Evolutionary conservation across 2,888 invertebrate species (phyloP).

Genomic region (Yponomeuta malinellus): DNA sequence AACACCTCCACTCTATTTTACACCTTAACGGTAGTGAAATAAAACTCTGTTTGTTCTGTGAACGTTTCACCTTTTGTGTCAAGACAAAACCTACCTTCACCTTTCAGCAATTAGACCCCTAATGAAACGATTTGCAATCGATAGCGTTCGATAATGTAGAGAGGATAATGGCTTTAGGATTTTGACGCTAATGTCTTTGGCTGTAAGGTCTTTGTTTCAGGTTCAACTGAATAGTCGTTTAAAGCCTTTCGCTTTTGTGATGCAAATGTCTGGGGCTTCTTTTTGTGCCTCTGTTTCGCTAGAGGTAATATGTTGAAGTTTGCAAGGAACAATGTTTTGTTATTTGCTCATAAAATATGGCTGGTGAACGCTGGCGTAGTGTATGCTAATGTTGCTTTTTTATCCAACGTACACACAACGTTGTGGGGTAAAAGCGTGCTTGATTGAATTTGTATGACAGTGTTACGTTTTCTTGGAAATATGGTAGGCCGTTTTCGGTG

Average conservation of each 20-base stretch:
- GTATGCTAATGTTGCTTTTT: conserved; percentile 51
- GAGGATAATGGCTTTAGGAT: conserved; percentile 26
- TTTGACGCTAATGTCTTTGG: conserved; percentile 24
- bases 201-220: conserved; percentile 25
- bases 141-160: conserved; percentile 34
- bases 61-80: conserved; percentile 21
- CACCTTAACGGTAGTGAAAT: conserved; percentile 33
- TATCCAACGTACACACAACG: conserved; percentile 35
- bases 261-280: conserved; percentile 6
- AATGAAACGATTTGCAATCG: conserved; percentile 54
- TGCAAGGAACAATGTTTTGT: conserved; percentile 36
- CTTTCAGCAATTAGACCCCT: conserved; percentile 49
- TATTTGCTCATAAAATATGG: conserved; percentile 48
- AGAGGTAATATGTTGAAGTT: conserved; percentile 22
- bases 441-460: conserved; percentile 51
- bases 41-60: conserved; percentile 39
- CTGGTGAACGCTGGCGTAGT: conserved; percentile 30
- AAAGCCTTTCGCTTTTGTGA: background rate
- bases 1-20: conserved; percentile 25
- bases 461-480: conserved; percentile 32
- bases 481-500: conserved; percentile 29
- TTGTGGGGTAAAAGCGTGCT: conserved; percentile 33
- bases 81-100: conserved; percentile 48
- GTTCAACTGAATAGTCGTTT: background rate
- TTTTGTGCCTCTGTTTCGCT: conserved; percentile 3